A percentile compares a stretch with the other conserved stretches of the same genome.
Conservation (phyloP, 2,797 vertebrate genomes). For the Loris lydekkerianus region DNA sequence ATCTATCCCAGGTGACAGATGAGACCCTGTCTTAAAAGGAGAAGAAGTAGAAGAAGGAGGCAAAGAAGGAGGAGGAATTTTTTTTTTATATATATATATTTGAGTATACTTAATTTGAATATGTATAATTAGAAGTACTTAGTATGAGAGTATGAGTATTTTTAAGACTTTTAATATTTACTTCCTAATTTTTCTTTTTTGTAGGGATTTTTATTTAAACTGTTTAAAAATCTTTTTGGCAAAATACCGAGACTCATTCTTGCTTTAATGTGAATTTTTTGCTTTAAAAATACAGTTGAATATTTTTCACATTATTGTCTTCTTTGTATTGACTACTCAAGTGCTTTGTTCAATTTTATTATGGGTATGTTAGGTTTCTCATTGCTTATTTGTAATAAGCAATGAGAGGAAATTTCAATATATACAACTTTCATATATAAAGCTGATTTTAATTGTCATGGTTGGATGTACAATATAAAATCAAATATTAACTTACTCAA, state of each 20-base stretch:
- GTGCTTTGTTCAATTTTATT: background rate
- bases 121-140: background rate
- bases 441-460: background rate
- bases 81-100: background rate
- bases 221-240: background rate
- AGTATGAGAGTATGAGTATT: background rate
- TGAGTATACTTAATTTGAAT: constrained; percentile 13
- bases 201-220: background rate
- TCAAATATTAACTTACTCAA: background rate
- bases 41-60: background rate
- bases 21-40: background rate
- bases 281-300: background rate
- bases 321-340: background rate
- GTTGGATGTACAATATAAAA: background rate
- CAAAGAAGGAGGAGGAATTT: background rate
- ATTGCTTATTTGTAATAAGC: background rate
- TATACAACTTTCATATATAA: background rate
- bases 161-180: constrained; percentile 7
- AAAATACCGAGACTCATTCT: background rate
- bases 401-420: background rate
- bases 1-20: background rate
- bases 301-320: background rate
- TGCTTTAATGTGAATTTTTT: constrained; percentile 6
- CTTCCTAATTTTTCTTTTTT: background rate
- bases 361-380: background rate